Percentiles rank a stretch among this genome's conserved stretches.
Evolutionary conservation across 2,113 vertebrate genomes (phyloP).

Genomic region (Cariama cristata): DNA sequence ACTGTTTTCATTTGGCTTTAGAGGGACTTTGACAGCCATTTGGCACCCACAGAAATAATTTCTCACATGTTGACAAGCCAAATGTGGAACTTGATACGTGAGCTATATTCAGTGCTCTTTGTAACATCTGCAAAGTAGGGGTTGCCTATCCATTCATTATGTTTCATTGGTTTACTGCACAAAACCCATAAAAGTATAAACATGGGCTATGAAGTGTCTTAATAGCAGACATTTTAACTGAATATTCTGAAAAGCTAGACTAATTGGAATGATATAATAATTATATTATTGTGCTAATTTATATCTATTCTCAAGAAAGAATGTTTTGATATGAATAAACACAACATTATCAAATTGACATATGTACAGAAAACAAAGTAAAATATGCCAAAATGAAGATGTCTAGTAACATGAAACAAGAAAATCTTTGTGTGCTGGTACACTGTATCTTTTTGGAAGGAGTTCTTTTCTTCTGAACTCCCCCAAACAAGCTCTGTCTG

Average conservation of each 20-base stretch:
- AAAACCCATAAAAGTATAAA: not conserved
- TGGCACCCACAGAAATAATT: not conserved
- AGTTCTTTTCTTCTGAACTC: not conserved
- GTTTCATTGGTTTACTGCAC: not conserved
- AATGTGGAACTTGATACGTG: not conserved
- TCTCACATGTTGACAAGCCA: not conserved
- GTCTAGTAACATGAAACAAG: not conserved
- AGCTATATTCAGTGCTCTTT: not conserved
- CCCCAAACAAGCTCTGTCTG: not conserved
- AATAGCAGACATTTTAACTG: not conserved
- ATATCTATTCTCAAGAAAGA: not conserved
- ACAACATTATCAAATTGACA: not conserved
- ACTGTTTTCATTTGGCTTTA: not conserved
- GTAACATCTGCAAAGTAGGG: not conserved
- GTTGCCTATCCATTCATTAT: not conserved
- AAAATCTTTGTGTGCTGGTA: not conserved
- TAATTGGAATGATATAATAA: not conserved
- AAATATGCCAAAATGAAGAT: not conserved
- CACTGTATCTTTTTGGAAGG: not conserved
- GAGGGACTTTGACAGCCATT: not conserved
- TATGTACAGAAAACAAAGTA: not conserved
- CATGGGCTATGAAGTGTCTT: not conserved
- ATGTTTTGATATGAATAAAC: not conserved
- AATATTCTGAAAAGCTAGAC: not conserved
- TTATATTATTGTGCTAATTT: not conserved